Evolutionary conservation across 2,888 invertebrate genomes (phyloP).

Genomic region (Cheilosia scutellata): DNA sequence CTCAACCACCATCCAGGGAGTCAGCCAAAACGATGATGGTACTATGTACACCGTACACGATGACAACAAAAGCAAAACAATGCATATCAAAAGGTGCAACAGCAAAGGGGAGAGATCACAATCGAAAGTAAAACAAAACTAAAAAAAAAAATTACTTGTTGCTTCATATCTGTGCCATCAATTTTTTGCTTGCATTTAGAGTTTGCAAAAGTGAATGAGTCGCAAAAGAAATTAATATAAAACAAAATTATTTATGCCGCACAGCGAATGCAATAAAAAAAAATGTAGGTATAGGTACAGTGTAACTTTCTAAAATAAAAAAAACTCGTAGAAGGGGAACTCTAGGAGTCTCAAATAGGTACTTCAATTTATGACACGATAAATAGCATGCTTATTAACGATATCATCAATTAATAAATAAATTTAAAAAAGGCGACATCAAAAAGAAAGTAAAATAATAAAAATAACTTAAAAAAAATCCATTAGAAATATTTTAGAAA

Average conservation of each 20-base stretch:
- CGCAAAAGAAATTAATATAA: conserved; percentile 15
- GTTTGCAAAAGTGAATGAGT: not conserved
- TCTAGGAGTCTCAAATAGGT: not conserved
- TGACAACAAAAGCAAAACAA: conserved; percentile 45
- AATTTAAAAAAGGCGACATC: conserved; percentile 64
- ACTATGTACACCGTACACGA: conserved; percentile 11
- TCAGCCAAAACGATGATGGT: not conserved
- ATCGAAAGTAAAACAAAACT: conserved; percentile 37
- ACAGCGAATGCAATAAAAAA: conserved; percentile 11
- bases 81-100: conserved; percentile 32
- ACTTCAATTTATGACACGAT: conserved; percentile 4
- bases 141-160: conserved; percentile 48
- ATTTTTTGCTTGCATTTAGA: not conserved
- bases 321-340: not conserved
- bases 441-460: conserved; percentile 60
- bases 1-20: conserved; percentile 23
- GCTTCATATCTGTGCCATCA: conserved; percentile 26
- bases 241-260: conserved; percentile 31
- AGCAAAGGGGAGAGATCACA: conserved; percentile 18
- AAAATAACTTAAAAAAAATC: conserved; percentile 12
- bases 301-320: conserved; percentile 48
- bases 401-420: not conserved
- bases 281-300: not conserved
- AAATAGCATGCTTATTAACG: conserved; percentile 28
- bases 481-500: conserved; percentile 1